These are phyloP conservation scores for Cranoglanis bouderius DNA, from an alignment of 2,113 vertebrate genomes.

Conservation along the genomic window DNA sequence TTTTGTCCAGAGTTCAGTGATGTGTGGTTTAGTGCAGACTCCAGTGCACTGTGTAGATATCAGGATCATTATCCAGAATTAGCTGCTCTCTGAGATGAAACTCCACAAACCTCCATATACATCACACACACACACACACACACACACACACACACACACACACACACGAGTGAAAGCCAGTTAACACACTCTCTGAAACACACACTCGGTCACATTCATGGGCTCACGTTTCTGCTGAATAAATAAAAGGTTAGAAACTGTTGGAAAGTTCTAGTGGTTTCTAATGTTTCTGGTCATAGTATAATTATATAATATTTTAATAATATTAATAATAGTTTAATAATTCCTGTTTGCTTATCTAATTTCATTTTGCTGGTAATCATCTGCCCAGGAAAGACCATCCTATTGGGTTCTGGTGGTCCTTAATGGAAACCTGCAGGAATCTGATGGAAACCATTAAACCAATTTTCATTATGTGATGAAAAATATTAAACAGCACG, in stretches of 20 bases:
- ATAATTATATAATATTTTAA: not conserved
- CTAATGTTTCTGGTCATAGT: not conserved
- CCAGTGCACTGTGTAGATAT: not conserved
- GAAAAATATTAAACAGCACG: not conserved
- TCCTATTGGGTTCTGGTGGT: no score
- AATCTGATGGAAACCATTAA: not conserved
- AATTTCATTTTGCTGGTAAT: not conserved
- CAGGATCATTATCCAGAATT: constrained; percentile 23
- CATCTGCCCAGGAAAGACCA: not conserved
- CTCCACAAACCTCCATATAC: not conserved
- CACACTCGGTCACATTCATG: not conserved
- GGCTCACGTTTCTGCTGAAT: not conserved
- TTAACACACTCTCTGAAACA: not conserved
- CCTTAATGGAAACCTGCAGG: not conserved
- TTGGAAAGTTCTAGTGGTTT: not conserved
- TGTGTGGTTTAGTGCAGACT: not conserved
- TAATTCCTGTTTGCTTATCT: not conserved
- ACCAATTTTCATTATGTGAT: not conserved
- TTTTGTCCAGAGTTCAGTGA: constrained; percentile 17
- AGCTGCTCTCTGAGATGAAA: constrained; percentile 14
- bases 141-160: constrained; percentile 13
- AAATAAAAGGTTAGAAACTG: not conserved
- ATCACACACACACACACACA: not conserved
- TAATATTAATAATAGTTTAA: not conserved
- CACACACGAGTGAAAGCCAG: not conserved